Base-by-base conservation (phyloP, 2,888 invertebrate species). In the Sinelater perroti region DNA sequence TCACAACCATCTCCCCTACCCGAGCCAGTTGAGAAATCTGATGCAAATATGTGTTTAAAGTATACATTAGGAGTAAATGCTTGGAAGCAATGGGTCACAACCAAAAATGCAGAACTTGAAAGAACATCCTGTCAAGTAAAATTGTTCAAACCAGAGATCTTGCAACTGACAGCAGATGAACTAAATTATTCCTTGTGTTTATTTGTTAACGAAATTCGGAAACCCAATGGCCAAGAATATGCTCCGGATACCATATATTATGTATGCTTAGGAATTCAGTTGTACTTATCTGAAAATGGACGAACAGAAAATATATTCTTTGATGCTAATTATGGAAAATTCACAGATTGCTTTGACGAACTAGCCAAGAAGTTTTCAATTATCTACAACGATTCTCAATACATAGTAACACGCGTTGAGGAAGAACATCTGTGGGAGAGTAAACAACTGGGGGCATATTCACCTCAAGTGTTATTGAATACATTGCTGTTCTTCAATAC, bases 391-490 rank as follows among this genome's bases (percentile, higher is more conserved):
- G 91, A 92, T 78, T 89, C 91, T 63, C 90, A 93, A 80, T 92
- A 91, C 76, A 91, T 95, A 74, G 91, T 95, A 47, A 95, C 95
- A 14, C 86, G 95, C 66, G 94, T 97, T 4, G 95, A 96, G 75
- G 97, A 97, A 75, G 95, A 95, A 74, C 94, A 96, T 76, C 80
- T 97, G 56, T 97, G 97, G 97, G 96, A 97, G 75, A 91, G 94
- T 70, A 94, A 94, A 74, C 96, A 97, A 78, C 81, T 97, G n/a
- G 97, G 97, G 10, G 95, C 95, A 2, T 94, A 95, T 79, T 95
- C 96, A 0, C 97, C 97, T 0, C 93, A 95, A 75, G 95, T 96
- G 0, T 82, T 97, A 2, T 82, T 97, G 0, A 95, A 93, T 67
- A 97, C 97, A 0, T 84, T 97, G 1, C 93, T 97, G 88, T 97